Evolutionary conservation across 1,140 invertebrate species (phyloP), one percentile per base, ranked within the genome.

Genomic region (Stenopsyche tienmushanensis): DNA sequence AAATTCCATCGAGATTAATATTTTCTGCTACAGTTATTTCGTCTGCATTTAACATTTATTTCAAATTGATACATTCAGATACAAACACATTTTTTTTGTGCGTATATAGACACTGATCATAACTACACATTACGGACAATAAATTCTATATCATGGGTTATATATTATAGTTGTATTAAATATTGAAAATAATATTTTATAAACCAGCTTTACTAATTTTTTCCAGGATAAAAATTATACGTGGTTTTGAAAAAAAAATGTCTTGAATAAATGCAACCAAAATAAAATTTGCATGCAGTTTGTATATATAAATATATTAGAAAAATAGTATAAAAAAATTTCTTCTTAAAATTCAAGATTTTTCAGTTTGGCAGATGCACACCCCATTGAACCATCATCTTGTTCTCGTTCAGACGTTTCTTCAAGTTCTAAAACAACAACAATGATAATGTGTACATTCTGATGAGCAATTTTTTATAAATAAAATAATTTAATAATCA

Each of bases 341-440:
- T n/a, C n/a, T n/a, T n/a, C n/a, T 82, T 80, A 86, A 79, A 86
- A 86, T 64, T 86, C 85, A 67, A 86, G 77, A 69, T 82, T 74
- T 73, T 76, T 83, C 70, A 80, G 83, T 62, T 75, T 77, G 55
- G 76, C 76, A 64, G 79, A 78, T 21, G 79, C 78, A 66, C 81
- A 83, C 18, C 71, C 70, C 10, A 74, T 10, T 2, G 77, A 73
- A 29, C 77, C 76, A 59, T 89, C 87, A 69, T 90, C 88, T 76
- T 89, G 88, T 71, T 87, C 85, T 21, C 87, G 76, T 72, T 87
- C 84, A 25, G 80, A 80, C 7, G 86, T 84, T 34, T 90, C 88
- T 71, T 83, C 83, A 10, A 91, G 77, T 76, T 90, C 89, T 74
- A 70, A 60, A 81, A 78, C 50, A 65, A 69, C 67, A 57, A 55